Evolutionary conservation across 1,140 invertebrate genomes (phyloP).

Genomic region (Rhopalosiphum padi): DNA sequence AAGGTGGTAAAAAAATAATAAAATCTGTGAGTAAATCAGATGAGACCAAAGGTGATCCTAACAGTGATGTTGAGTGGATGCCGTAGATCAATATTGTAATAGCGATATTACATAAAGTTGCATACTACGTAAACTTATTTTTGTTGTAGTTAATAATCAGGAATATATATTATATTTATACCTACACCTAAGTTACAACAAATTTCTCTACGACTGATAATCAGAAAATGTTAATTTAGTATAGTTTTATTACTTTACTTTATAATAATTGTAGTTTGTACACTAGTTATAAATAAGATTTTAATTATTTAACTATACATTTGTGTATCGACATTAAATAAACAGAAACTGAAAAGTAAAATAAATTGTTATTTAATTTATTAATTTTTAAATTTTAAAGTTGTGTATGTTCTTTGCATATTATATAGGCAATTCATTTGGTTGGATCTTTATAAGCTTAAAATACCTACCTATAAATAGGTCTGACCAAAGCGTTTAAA

Average conservation of each 20-base stretch:
- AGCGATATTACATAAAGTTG: neutral
- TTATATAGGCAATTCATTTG: neutral
- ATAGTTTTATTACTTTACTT: neutral
- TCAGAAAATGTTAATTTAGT: neutral
- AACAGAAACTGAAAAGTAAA: neutral
- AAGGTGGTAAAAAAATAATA: constrained; percentile 68
- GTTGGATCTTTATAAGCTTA: neutral
- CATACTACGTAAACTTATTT: neutral
- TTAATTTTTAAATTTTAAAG: neutral
- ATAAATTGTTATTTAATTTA: neutral
- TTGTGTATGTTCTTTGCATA: neutral
- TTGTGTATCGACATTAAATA: neutral
- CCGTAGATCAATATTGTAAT: neutral
- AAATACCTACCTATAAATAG: too few relatives aligned
- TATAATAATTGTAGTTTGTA: neutral
- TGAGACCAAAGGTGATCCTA: neutral
- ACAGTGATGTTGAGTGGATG: constrained; percentile 20
- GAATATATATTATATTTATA: neutral
- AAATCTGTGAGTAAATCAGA: constrained; percentile 63
- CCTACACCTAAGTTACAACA: neutral
- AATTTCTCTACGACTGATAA: neutral
- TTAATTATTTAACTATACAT: neutral
- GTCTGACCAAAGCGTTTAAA: too few relatives aligned
- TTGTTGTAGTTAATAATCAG: neutral
- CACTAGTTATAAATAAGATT: neutral